Evolutionary conservation across 2,888 invertebrate genomes (phyloP).

Genomic region (Nowickia ferox): DNA sequence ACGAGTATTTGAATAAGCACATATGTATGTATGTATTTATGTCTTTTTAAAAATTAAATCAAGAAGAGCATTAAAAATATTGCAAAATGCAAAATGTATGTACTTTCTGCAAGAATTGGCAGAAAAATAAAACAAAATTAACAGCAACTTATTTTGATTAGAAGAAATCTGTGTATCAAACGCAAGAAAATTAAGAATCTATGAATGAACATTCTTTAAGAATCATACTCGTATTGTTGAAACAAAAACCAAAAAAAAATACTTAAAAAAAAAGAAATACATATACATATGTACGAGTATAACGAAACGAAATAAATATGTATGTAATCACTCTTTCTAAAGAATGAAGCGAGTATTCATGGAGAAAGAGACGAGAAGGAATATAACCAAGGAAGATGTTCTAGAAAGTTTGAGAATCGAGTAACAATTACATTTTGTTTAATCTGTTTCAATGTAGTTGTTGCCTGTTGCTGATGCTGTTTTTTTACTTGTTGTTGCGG

Average conservation of each 20-base stretch:
- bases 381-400: constrained; percentile 58
- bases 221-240: constrained; percentile 42
- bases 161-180: constrained; percentile 31
- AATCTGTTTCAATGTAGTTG: constrained; percentile 80
- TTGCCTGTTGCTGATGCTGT: constrained; percentile 82
- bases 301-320: constrained; percentile 48
- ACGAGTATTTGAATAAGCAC: too few relatives aligned
- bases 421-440: constrained; percentile 81
- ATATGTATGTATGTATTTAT: not conserved
- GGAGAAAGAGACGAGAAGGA: constrained; percentile 64
- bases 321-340: constrained; percentile 47
- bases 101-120: constrained; percentile 29
- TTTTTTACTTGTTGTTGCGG: constrained; percentile 78
- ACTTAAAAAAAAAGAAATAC: constrained; percentile 28
- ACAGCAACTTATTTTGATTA: constrained; percentile 49
- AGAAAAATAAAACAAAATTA: constrained; percentile 39
- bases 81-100: constrained; percentile 49
- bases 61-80: constrained; percentile 26
- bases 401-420: constrained; percentile 50
- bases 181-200: constrained; percentile 49
- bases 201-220: constrained; percentile 20
- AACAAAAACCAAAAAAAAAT: constrained; percentile 27
- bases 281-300: too few relatives aligned
- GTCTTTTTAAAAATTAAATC: constrained; percentile 24
- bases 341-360: constrained; percentile 55